Base-by-base conservation (phyloP, 2,888 invertebrate species). In the Meiosimyza platycephala region DNA sequence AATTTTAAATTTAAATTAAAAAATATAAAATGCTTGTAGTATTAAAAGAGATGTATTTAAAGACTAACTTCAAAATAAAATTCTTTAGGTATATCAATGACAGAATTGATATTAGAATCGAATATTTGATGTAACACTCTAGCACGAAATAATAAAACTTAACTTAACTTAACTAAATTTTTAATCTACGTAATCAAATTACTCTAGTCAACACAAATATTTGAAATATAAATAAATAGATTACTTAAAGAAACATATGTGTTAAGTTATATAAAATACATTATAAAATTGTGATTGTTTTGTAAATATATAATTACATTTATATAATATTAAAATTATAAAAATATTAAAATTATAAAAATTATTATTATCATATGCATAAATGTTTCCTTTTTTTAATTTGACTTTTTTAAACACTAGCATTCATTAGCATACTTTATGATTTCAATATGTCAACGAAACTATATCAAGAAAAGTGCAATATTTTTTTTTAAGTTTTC, bases 231-330 rank as follows among this genome's bases (percentile, higher is more conserved):
- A 81, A n/a, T 16, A 51, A 13, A 65, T 57, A 59, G 28, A 16
- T 28, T 18, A 12, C n/a, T n/a, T 54, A n/a, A 54, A 16, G 1
- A 54, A 54, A 7, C 9, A 6, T 16, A 15, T 47, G 3, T 47
- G 13, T 18, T 18, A 59, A 59, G 47, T 1, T 60, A 18, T 60
- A 63, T 12, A 71, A 22, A 57, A 47, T 16, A 33, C 22, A 63
- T 62, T 82, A 80, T 82, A 79, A 78, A 81, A 80, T 48, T 59
- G 28, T 28, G 50, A 81, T 80, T 81, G 80, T 81, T 81, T 82
- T 82, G 80, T 82, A 62, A 62, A 16, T 48, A 47, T 40, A 18
- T 54, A 11, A 28, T 33, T 66, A 15, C 7, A 51, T 7, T 40
- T 54, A 66, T 54, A 28, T n/a, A 65, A 13, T n/a, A 4, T 12